A percentile compares a stretch with the other conserved stretches of the same genome.
phyloP scores from a whole-genome alignment of 2,888 invertebrate species.

The Xylocampa areola region DNA sequence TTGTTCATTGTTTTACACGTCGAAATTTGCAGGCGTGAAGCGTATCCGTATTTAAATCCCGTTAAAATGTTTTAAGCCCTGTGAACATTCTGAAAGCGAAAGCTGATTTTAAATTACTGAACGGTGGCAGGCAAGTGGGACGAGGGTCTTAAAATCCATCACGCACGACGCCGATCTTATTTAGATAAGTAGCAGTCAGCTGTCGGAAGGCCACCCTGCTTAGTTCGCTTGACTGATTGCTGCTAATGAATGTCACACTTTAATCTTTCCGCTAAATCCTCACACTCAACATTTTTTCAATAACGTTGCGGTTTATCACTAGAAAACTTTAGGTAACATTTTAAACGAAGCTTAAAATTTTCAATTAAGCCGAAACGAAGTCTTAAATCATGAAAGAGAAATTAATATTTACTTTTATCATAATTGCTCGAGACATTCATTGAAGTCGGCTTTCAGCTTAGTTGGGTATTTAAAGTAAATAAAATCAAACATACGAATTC shows the following conservation, averaged over 20 bases:
- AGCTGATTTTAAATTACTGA: conserved; percentile 60
- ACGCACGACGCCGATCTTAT: conserved; percentile 86
- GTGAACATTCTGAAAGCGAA: conserved; percentile 49
- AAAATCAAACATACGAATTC: conserved; percentile 38
- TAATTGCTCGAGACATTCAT: conserved; percentile 28
- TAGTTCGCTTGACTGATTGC: conserved; percentile 85
- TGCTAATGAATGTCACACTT: conserved; percentile 84
- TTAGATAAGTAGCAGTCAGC: conserved; percentile 85
- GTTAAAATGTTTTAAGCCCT: conserved; percentile 51
- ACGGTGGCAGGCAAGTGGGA: conserved; percentile 61
- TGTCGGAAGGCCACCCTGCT: conserved; percentile 83
- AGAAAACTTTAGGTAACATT: conserved; percentile 9
- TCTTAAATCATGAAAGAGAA: conserved; percentile 1
- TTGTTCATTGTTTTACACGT: conserved; percentile 49
- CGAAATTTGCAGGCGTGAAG: conserved; percentile 33
- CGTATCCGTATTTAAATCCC: conserved; percentile 52
- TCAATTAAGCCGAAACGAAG: conserved; percentile 3
- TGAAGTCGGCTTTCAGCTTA: conserved; percentile 28
- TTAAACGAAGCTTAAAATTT: neutral
- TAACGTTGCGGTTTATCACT: conserved; percentile 24
- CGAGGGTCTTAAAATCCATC: conserved; percentile 85
- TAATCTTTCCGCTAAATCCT: conserved; percentile 73
- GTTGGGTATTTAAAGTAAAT: conserved; percentile 35
- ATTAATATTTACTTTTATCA: conserved; percentile 24
- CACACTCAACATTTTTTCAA: conserved; percentile 53